Percentiles rank a stretch among this genome's conserved stretches.
Conservation (phyloP, 2,888 invertebrate genomes). For the Eustalomyia histrio region DNA sequence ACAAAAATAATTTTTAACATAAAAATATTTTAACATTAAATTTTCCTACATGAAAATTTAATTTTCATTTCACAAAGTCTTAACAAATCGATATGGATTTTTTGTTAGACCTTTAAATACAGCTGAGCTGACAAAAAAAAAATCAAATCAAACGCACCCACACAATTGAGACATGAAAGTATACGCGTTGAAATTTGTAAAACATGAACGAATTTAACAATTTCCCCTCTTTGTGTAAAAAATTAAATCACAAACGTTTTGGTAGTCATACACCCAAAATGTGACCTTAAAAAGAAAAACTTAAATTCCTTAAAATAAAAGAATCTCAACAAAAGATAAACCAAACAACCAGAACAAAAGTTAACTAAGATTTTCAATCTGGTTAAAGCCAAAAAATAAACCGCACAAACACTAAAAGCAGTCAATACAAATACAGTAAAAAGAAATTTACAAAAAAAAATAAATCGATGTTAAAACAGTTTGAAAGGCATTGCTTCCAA, state of each 20-base stretch:
- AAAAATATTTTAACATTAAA: constrained; percentile 35
- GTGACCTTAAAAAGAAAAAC: constrained; percentile 53
- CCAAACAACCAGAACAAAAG: neutral
- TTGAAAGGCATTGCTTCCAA: constrained; percentile 62
- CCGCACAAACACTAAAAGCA: constrained; percentile 46
- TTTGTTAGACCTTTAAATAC: constrained; percentile 32
- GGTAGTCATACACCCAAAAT: constrained; percentile 30
- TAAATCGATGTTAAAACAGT: constrained; percentile 62
- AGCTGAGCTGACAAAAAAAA: constrained; percentile 30
- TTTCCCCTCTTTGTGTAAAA: constrained; percentile 52
- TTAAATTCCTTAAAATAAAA: constrained; percentile 36
- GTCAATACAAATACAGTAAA: constrained; percentile 22
- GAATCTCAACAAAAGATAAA: constrained; percentile 24
- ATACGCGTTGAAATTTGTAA: constrained; percentile 64
- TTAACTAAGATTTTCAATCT: constrained; percentile 36
- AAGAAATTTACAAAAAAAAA: constrained; percentile 16
- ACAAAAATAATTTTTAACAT: too few relatives aligned
- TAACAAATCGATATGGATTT: constrained; percentile 64
- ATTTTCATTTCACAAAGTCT: constrained; percentile 51
- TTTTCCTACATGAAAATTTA: constrained; percentile 40
- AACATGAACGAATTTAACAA: constrained; percentile 60
- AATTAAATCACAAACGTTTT: constrained; percentile 17
- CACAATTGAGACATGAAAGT: constrained; percentile 62
- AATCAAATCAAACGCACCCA: constrained; percentile 58
- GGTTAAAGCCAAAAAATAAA: constrained; percentile 30